Base-by-base conservation (phyloP, 1,140 invertebrate genomes). In the Prorops nasuta region DNA sequence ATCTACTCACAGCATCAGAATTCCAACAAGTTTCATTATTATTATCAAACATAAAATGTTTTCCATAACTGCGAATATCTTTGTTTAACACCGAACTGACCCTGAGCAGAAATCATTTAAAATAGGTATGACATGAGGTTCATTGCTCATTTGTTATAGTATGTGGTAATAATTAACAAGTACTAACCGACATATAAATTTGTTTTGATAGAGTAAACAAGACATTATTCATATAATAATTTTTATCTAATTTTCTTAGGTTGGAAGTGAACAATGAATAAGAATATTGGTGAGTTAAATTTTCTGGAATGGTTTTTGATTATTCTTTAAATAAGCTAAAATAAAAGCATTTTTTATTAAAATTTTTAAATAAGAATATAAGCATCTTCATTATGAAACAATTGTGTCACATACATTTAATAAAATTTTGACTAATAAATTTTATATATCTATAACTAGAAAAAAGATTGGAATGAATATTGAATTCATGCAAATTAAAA, bases 11-110 rank as follows among this genome's bases (percentile, higher is more conserved):
- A 58, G 81, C 79, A 61, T 85, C 83, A 16, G 84, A 86, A 65
- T 85, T 86, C 85, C 85, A 87, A 59, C 84, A 86, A 0, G 84
- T 86, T 46, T 86, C 84, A 24, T 81, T 79, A 45, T 74, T 72
- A 12, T 71, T 67, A 66, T 87, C 84, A 64, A 84, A 81, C 56
- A 86, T 66, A 64, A 77, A 73, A 53, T 82, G 74, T 56, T 85
- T 86, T 10, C 85, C 85, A 77, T 79, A 86, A 56, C 76, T 75
- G 64, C 81, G 83, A 8, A 69, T 55, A 64, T 85, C 80, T 60
- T 76, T 80, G 49, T 85, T 84, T 19, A 85, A 64, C 16, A 85
- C 83, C 16, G 84, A 84, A 60, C 84, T 86, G 2, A 87, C 84
- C 51, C 84, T 86, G 55, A 35, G 70, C 2, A 31, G 21, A 51